These are phyloP conservation scores for Colistium nudipinnis DNA, from an alignment of 2,113 vertebrate genomes.

Conservation along the genomic window DNA sequence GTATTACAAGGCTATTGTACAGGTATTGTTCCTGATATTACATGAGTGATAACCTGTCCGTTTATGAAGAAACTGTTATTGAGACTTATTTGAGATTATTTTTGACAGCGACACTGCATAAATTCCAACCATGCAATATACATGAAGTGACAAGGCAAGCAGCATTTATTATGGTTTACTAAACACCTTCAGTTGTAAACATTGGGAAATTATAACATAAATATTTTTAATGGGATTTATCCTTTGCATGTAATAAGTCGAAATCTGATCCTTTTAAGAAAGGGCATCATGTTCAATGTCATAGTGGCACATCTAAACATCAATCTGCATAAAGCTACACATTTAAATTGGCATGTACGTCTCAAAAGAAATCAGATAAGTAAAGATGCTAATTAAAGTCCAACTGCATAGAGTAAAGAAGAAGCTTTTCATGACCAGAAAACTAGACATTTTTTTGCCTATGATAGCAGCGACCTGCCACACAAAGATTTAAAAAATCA, in stretches of 20 bases:
- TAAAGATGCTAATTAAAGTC: slow-evolving; percentile 54
- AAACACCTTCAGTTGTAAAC: slow-evolving; percentile 50
- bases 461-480: slow-evolving; percentile 1
- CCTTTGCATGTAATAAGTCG: slow-evolving; percentile 34
- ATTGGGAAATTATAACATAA: slow-evolving; percentile 50
- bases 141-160: slow-evolving; percentile 27
- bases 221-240: slow-evolving; percentile 37
- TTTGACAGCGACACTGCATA: not conserved
- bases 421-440: slow-evolving; percentile 12
- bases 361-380: slow-evolving; percentile 27
- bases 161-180: slow-evolving; percentile 64
- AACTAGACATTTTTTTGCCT: slow-evolving; percentile 21
- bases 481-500: slow-evolving; percentile 18
- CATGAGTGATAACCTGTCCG: not conserved
- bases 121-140: not conserved
- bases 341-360: slow-evolving; percentile 30
- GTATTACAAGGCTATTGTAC: not conserved
- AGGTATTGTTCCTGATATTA: not conserved
- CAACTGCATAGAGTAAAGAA: slow-evolving; percentile 13
- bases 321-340: slow-evolving; percentile 37
- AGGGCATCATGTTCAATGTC: slow-evolving; percentile 21
- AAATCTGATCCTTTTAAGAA: slow-evolving; percentile 17
- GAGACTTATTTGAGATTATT: too few species aligned
- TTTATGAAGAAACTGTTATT: not conserved
- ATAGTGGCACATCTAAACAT: slow-evolving; percentile 52